phyloP scores from a whole-genome alignment of 1,140 invertebrate genomes.

The Drosophila funebris region DNA sequence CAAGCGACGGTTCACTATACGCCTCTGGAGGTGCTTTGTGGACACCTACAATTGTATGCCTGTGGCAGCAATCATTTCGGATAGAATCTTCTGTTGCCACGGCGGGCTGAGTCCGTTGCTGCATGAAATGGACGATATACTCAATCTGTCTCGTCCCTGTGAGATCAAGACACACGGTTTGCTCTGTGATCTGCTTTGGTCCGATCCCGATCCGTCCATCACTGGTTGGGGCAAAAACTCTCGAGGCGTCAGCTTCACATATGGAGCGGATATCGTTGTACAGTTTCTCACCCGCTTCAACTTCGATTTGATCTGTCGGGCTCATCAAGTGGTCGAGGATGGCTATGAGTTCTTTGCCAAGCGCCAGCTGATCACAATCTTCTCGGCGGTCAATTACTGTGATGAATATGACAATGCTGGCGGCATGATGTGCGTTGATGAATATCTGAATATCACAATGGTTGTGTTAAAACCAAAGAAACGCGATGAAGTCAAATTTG shows the following conservation, averaged over 20 bases:
- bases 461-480: conserved; percentile 85
- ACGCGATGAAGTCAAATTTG: not conserved
- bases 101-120: conserved; percentile 94
- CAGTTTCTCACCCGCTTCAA: conserved; percentile 97
- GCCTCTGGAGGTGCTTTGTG: conserved; percentile 98
- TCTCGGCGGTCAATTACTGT: conserved; percentile 88
- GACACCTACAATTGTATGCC: conserved; percentile 86
- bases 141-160: conserved; percentile 93
- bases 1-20: conserved; percentile 97
- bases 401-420: conserved; percentile 98
- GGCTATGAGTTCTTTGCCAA: conserved; percentile 99
- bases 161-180: conserved; percentile 95
- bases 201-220: conserved; percentile 95
- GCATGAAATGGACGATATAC: conserved; percentile 94
- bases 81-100: conserved; percentile 98
- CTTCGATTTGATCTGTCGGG: conserved; percentile 97
- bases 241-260: conserved; percentile 96
- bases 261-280: conserved; percentile 94
- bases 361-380: conserved; percentile 97
- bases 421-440: conserved; percentile 99
- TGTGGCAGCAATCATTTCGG: conserved; percentile 96
- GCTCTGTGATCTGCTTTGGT: conserved; percentile 98
- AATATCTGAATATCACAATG: conserved; percentile 98
- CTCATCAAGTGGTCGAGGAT: conserved; percentile 98
- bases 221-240: conserved; percentile 97